A percentile compares a stretch with the other conserved stretches of the same genome.
phyloP scores from a whole-genome alignment of 2,797 vertebrate species.

The Clarias fuscus region DNA sequence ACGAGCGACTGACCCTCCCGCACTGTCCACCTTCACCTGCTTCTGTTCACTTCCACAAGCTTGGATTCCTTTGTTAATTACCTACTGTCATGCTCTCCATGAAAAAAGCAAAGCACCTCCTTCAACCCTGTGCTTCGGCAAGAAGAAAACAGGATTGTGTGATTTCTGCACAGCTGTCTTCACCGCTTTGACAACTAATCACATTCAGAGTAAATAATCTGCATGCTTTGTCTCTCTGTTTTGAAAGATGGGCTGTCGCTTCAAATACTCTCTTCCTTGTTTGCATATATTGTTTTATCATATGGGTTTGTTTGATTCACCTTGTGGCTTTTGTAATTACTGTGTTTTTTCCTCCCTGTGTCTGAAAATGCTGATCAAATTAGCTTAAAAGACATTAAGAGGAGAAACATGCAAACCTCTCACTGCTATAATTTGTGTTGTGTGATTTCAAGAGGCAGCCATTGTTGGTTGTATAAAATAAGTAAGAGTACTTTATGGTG shows the following conservation, averaged over 20 bases:
- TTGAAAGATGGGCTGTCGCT: slow-evolving; percentile 22
- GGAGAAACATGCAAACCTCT: slow-evolving; percentile 19
- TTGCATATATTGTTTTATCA: slow-evolving; percentile 49
- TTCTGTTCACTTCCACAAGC: slow-evolving; percentile 54
- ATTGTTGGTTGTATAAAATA: slow-evolving; percentile 15
- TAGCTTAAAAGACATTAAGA: slow-evolving; percentile 26
- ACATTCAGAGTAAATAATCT: slow-evolving; percentile 48
- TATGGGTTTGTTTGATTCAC: slow-evolving; percentile 47
- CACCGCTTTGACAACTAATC: slow-evolving; percentile 48
- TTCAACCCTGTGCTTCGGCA: slow-evolving; percentile 16
- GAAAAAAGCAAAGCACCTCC: slow-evolving; percentile 34
- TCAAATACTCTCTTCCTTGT: slow-evolving; percentile 33
- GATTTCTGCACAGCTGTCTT: slow-evolving; percentile 37
- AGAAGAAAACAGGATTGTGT: slow-evolving; percentile 36
- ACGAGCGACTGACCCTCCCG: slow-evolving; percentile 74
- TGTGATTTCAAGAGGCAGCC: slow-evolving; percentile 24
- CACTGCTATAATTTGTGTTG: slow-evolving; percentile 2
- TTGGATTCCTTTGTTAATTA: slow-evolving; percentile 60
- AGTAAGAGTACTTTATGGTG: not conserved
- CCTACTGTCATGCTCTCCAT: slow-evolving; percentile 40
- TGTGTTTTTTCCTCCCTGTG: slow-evolving; percentile 13
- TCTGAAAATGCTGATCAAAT: slow-evolving; percentile 42
- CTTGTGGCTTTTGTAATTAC: slow-evolving; percentile 45
- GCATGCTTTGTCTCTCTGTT: slow-evolving; percentile 43
- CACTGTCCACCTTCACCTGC: slow-evolving; percentile 63